A percentile compares a stretch with the other conserved stretches of the same genome.
phyloP scores from a whole-genome alignment of 1,140 invertebrate species.

The Caenorhabditis briggsae region DNA sequence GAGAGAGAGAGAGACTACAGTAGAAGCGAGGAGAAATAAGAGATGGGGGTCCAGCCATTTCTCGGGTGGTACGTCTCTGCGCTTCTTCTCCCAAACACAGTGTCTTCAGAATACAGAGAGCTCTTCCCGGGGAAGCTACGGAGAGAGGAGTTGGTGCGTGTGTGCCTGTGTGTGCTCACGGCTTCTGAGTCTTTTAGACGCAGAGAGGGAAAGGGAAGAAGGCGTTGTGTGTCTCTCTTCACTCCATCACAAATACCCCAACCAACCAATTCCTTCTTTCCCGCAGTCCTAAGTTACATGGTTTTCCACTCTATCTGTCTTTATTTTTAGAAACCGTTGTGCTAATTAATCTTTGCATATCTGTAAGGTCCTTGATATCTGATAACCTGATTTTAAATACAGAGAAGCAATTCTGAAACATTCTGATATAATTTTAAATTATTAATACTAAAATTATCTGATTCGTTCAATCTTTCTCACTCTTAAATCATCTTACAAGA shows the following conservation, averaged over 20 bases:
- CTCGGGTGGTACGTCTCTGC: slow-evolving; percentile 55
- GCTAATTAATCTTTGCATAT: slow-evolving; percentile 12
- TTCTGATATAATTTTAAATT: no score
- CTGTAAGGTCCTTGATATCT: not conserved
- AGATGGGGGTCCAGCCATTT: slow-evolving; percentile 30
- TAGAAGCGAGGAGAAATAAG: slow-evolving; percentile 40
- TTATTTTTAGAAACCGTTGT: not conserved
- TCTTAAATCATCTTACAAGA: no score
- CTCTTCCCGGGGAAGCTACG: slow-evolving; percentile 41
- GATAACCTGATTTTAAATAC: no score
- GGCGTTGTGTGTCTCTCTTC: slow-evolving; percentile 37
- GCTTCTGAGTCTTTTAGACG: slow-evolving; percentile 20
- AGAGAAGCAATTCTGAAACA: no score
- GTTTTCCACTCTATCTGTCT: slow-evolving; percentile 6
- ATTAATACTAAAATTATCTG: no score
- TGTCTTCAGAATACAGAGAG: slow-evolving; percentile 20
- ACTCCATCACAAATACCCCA: slow-evolving; percentile 14
- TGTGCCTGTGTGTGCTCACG: slow-evolving; percentile 9
- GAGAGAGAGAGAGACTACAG: slow-evolving; percentile 28
- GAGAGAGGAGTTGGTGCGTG: not conserved
- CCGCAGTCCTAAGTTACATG: not conserved
- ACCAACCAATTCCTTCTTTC: slow-evolving; percentile 33
- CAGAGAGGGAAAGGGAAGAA: slow-evolving; percentile 35
- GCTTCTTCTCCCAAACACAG: not conserved
- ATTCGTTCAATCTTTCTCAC: no score